These are phyloP conservation scores for Syngnathoides biaculeatus DNA, from an alignment of 2,113 vertebrate genomes.

Conservation along the genomic window DNA sequence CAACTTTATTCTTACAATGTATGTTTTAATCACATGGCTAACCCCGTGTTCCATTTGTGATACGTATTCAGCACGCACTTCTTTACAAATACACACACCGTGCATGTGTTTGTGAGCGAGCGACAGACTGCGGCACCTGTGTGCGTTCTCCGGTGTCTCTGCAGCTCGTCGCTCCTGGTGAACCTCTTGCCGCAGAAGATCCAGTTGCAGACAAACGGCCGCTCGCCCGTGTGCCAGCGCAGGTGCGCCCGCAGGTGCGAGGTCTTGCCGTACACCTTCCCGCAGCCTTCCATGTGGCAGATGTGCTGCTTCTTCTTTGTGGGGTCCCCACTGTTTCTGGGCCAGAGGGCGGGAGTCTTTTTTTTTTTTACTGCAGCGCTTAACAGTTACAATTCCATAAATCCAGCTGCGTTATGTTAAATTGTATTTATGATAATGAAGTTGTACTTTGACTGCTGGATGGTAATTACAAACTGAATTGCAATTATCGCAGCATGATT, in stretches of 20 bases:
- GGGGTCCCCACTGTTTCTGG: constrained; percentile 89
- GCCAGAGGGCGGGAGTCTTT: constrained; percentile 14
- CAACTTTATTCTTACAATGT: too few species aligned
- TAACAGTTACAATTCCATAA: neutral
- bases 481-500: neutral
- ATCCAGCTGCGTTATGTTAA: neutral
- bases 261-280: constrained; percentile 98
- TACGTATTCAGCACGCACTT: neutral
- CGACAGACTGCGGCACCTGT: constrained; percentile 75
- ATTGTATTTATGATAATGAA: neutral
- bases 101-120: neutral
- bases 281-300: constrained; percentile 98
- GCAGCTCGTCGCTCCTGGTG: constrained; percentile 94
- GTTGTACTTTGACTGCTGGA: too few species aligned
- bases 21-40: too few species aligned
- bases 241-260: constrained; percentile 96
- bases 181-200: constrained; percentile 98
- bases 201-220: constrained; percentile 98
- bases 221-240: constrained; percentile 98
- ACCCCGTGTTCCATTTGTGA: too few species aligned
- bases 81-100: neutral
- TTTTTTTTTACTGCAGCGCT: neutral
- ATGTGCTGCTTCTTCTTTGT: constrained; percentile 99
- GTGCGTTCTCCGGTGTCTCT: constrained; percentile 95
- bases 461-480: neutral